Conservation (phyloP, 2,888 invertebrate genomes). For the Tryphoninae sp. region DNA sequence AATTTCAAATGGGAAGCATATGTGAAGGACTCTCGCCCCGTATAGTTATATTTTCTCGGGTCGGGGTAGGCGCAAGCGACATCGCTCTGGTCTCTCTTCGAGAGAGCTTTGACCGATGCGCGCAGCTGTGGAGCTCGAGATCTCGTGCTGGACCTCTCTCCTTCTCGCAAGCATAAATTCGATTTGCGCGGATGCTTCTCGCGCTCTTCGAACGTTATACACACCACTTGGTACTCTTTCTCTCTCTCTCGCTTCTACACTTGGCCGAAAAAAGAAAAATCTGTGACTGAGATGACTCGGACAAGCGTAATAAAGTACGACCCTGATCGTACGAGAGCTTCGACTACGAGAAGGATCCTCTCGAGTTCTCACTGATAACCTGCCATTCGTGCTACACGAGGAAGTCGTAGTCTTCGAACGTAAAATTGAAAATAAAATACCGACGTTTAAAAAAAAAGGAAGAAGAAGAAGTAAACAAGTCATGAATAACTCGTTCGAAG, state of each 20-base stretch:
- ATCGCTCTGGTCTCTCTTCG: slow-evolving; percentile 44
- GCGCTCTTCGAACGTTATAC: slow-evolving; percentile 19
- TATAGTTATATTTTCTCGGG: slow-evolving; percentile 45
- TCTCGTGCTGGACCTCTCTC: slow-evolving; percentile 57
- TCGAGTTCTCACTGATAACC: slow-evolving; percentile 19
- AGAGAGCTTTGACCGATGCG: slow-evolving; percentile 53
- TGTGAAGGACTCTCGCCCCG: slow-evolving; percentile 48
- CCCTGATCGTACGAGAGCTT: slow-evolving; percentile 29
- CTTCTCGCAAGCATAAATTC: slow-evolving; percentile 49
- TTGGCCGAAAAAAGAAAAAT: slow-evolving; percentile 21
- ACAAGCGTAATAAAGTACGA: slow-evolving; percentile 51
- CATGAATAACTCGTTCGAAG: slow-evolving; percentile 4
- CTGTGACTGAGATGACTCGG: slow-evolving; percentile 47
- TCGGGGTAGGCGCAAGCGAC: slow-evolving; percentile 29
- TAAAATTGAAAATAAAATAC: slow-evolving; percentile 29
- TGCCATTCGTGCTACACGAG: slow-evolving; percentile 8
- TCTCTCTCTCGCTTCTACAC: slow-evolving; percentile 20
- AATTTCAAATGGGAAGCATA: slow-evolving; percentile 58
- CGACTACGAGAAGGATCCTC: slow-evolving; percentile 39
- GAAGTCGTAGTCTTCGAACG: slow-evolving; percentile 21
- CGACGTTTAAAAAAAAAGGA: not conserved
- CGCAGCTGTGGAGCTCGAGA: slow-evolving; percentile 42
- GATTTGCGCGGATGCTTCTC: slow-evolving; percentile 49
- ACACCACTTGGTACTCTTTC: slow-evolving; percentile 39
- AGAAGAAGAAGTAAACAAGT: not conserved